Evolutionary conservation across 2,888 invertebrate genomes (phyloP).

Genomic region (Plebejus melissa): DNA sequence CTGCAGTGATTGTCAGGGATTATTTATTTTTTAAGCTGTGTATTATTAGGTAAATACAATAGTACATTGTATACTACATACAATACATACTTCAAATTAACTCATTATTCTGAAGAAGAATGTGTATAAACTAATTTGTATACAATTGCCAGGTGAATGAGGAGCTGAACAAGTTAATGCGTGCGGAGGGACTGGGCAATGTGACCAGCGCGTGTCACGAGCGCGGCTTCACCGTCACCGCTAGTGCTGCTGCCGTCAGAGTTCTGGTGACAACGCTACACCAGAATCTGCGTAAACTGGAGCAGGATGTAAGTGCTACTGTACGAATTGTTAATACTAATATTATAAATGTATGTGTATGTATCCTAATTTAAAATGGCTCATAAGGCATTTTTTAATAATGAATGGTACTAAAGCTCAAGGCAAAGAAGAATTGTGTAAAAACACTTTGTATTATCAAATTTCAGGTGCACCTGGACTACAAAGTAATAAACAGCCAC

Average conservation of each 20-base stretch:
- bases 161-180: constrained; percentile 86
- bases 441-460: not conserved
- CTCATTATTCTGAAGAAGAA: too few relatives aligned
- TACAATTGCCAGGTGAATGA: constrained; percentile 79
- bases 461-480: constrained; percentile 81
- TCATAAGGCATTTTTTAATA: too few relatives aligned
- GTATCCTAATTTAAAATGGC: too few relatives aligned
- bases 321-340: too few relatives aligned
- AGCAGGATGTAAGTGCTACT: constrained; percentile 82
- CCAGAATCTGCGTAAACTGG: constrained; percentile 94
- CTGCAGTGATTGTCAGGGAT: too few relatives aligned
- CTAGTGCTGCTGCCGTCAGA: constrained; percentile 90
- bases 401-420: too few relatives aligned
- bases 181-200: constrained; percentile 52
- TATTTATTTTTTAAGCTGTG: too few relatives aligned
- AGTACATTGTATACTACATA: too few relatives aligned
- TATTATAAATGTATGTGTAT: too few relatives aligned
- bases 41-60: too few relatives aligned
- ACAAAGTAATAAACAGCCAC: constrained; percentile 91
- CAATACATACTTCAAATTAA: too few relatives aligned
- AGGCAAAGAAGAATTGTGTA: too few relatives aligned
- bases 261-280: constrained; percentile 96
- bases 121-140: not conserved
- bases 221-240: constrained; percentile 92
- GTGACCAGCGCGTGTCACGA: constrained; percentile 54